A percentile compares a stretch with the other conserved stretches of the same genome.
Conservation (phyloP, 2,113 vertebrate species). For the Pampusana beccarii region DNA sequence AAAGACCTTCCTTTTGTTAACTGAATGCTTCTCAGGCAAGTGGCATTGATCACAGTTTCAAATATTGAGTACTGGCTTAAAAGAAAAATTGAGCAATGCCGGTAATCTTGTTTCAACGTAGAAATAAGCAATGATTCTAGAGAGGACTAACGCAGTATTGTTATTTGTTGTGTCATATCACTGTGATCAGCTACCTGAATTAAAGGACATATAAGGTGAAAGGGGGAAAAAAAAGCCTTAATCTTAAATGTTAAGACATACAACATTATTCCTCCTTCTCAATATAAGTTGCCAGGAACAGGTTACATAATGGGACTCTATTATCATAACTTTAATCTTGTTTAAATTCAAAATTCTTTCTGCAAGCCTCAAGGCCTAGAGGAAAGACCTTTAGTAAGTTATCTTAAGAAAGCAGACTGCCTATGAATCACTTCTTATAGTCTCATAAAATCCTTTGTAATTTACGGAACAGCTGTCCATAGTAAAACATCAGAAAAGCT, state of each 20-base stretch:
- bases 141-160: neutral
- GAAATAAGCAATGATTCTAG: neutral
- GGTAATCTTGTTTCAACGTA: neutral
- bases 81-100: neutral
- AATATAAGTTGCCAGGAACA: conserved; percentile 31
- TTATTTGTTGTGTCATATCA: neutral
- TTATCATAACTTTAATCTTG: conserved; percentile 71
- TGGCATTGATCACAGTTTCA: neutral
- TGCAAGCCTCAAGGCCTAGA: conserved; percentile 52
- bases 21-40: neutral
- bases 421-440: conserved; percentile 62
- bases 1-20: neutral
- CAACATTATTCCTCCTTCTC: conserved; percentile 40
- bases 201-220: neutral
- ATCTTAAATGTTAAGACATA: neutral
- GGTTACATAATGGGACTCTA: conserved; percentile 48
- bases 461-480: conserved; percentile 64
- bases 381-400: conserved; percentile 49
- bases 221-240: neutral
- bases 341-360: conserved; percentile 69
- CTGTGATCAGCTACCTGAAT: neutral
- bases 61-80: neutral
- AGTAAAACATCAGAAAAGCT: conserved; percentile 65
- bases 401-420: conserved; percentile 66
- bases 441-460: conserved; percentile 66